Conservation (phyloP, 2,113 vertebrate species). For the Chamaea fasciata region DNA sequence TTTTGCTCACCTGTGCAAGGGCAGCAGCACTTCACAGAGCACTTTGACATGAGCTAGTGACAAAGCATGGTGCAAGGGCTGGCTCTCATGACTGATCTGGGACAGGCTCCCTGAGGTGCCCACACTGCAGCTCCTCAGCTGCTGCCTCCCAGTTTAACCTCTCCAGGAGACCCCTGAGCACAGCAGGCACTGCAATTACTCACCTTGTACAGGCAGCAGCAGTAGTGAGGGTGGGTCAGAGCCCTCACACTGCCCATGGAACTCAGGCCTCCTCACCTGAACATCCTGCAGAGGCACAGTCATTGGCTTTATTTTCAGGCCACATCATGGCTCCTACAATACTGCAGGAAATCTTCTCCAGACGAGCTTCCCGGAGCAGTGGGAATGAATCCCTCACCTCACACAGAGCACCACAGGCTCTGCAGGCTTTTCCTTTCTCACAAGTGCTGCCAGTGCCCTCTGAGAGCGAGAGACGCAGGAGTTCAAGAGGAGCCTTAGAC, state of each 20-base stretch:
- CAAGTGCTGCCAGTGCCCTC: not conserved
- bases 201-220: not conserved
- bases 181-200: not conserved
- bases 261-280: not conserved
- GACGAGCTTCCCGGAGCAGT: not conserved
- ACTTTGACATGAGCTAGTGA: not conserved
- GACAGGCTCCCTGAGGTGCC: not conserved
- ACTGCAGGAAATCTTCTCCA: not conserved
- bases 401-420: not conserved
- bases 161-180: not conserved
- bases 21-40: not conserved
- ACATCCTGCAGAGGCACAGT: not conserved
- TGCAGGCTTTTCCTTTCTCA: not conserved
- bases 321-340: accelerated
- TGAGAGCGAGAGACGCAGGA: not conserved
- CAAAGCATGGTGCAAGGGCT: not conserved
- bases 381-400: not conserved
- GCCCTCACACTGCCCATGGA: not conserved
- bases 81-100: not conserved
- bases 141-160: not conserved
- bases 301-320: not conserved
- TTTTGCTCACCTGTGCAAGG: not conserved
- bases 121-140: not conserved
- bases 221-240: not conserved
- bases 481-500: not conserved